These are phyloP conservation scores for Trichacis sp. DNA, from an alignment of 2,888 invertebrate genomes.

Conservation along the genomic window DNA sequence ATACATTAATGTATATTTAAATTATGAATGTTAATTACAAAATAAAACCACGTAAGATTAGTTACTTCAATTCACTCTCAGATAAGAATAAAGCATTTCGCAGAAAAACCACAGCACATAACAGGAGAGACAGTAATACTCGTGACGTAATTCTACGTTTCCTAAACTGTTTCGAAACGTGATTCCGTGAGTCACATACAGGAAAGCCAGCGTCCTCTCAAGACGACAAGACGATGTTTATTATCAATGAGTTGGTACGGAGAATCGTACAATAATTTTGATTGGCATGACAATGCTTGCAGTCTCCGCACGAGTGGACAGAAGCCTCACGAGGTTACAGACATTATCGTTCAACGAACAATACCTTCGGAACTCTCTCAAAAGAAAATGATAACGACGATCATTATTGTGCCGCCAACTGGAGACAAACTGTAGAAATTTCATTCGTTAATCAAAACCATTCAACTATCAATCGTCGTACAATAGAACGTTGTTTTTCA, in stretches of 20 bases:
- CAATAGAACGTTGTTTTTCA: too few species aligned
- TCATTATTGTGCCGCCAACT: neutral
- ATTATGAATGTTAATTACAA: too few species aligned
- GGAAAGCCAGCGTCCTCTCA: neutral
- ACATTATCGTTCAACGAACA: constrained; percentile 2
- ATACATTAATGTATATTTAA: too few species aligned
- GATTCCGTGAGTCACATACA: constrained; percentile 9
- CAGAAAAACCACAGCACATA: neutral
- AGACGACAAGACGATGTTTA: constrained; percentile 7
- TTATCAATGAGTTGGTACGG: constrained; percentile 10
- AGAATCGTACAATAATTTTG: constrained; percentile 20
- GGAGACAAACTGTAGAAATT: neutral
- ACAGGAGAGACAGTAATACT: neutral
- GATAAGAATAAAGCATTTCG: too few species aligned
- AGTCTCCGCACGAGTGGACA: constrained; percentile 7
- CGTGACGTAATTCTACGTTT: neutral
- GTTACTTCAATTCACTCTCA: too few species aligned
- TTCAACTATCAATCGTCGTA: neutral
- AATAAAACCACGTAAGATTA: too few species aligned
- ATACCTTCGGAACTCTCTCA: neutral
- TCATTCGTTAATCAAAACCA: neutral
- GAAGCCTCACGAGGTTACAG: constrained; percentile 1
- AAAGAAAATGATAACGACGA: neutral
- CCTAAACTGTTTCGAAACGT: constrained; percentile 11
- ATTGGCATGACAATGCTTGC: constrained; percentile 20